Evolutionary conservation across 2,888 invertebrate species (phyloP).

Genomic region (Drosophila anomalata): DNA sequence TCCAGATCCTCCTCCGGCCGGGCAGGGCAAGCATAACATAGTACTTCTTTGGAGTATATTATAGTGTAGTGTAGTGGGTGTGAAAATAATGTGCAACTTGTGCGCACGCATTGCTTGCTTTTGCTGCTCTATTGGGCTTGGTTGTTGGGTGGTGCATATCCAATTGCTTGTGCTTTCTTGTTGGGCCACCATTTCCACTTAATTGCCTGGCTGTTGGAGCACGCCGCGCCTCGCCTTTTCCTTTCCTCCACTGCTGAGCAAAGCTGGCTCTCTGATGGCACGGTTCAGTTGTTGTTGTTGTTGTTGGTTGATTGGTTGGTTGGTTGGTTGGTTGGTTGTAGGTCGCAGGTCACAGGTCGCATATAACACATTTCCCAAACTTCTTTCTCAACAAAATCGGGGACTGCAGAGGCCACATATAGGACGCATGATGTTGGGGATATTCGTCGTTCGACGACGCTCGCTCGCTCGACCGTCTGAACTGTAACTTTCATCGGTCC

Average conservation of each 20-base stretch:
- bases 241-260: slow-evolving; percentile 51
- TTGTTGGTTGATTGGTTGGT: slow-evolving; percentile 31
- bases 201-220: slow-evolving; percentile 28
- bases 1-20: slow-evolving; percentile 10
- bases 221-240: slow-evolving; percentile 26
- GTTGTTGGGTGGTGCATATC: slow-evolving; percentile 4
- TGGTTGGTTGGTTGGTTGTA: slow-evolving; percentile 39
- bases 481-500: slow-evolving; percentile 44
- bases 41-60: not conserved
- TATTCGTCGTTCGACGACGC: slow-evolving; percentile 56
- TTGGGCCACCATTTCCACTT: slow-evolving; percentile 5
- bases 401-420: slow-evolving; percentile 83
- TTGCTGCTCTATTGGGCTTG: not conserved
- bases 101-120: not conserved
- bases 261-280: slow-evolving; percentile 39
- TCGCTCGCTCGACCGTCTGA: slow-evolving; percentile 11
- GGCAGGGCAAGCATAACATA: slow-evolving; percentile 12
- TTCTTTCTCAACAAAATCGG: slow-evolving; percentile 61
- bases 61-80: not conserved
- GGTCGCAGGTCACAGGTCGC: slow-evolving; percentile 30
- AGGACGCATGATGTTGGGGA: slow-evolving; percentile 83
- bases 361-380: slow-evolving; percentile 29
- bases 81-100: not conserved
- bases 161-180: slow-evolving; percentile 7
- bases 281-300: slow-evolving; percentile 41